A percentile compares a stretch with the other conserved stretches of the same genome.
Conservation (phyloP, 1,140 invertebrate genomes). For the Aphelinus atriplicis region DNA sequence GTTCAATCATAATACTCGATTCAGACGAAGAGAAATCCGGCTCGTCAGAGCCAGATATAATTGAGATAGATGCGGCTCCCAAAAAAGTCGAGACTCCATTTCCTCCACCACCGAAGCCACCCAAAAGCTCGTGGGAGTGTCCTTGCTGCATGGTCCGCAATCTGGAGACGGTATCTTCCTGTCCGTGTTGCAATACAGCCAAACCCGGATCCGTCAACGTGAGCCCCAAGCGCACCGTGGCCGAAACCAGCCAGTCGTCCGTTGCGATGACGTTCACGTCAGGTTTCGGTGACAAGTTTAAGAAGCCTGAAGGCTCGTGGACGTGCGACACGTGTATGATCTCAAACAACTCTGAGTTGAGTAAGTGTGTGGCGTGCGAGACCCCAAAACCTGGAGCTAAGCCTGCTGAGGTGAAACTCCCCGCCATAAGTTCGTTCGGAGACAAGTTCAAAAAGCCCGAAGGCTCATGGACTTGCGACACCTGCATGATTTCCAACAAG, state of each 20-base stretch:
- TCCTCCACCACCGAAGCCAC: conserved; percentile 46
- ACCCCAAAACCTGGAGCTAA: conserved; percentile 29
- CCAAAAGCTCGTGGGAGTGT: conserved; percentile 69
- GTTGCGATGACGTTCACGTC: conserved; percentile 40
- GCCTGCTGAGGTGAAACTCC: too few relatives aligned
- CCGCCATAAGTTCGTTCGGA: conserved; percentile 52
- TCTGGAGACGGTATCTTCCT: conserved; percentile 65
- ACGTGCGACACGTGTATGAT: conserved; percentile 72
- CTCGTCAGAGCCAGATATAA: too few relatives aligned
- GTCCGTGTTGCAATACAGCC: conserved; percentile 75
- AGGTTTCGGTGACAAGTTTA: conserved; percentile 65
- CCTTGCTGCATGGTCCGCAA: conserved; percentile 71
- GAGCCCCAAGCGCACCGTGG: conserved; percentile 47
- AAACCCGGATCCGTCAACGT: conserved; percentile 65
- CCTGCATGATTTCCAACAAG: conserved; percentile 72
- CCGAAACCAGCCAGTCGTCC: not conserved
- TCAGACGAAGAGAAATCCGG: too few relatives aligned
- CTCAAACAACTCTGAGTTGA: conserved; percentile 66
- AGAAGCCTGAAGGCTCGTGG: conserved; percentile 67
- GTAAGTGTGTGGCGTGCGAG: conserved; percentile 70
- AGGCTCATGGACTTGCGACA: conserved; percentile 71
- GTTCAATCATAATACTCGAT: too few relatives aligned
- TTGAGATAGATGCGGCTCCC: too few relatives aligned
- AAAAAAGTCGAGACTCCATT: too few relatives aligned
- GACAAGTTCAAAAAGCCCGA: conserved; percentile 63